These are phyloP conservation scores for Pollenia labialis DNA, from an alignment of 2,888 invertebrate genomes.

Conservation along the genomic window DNA sequence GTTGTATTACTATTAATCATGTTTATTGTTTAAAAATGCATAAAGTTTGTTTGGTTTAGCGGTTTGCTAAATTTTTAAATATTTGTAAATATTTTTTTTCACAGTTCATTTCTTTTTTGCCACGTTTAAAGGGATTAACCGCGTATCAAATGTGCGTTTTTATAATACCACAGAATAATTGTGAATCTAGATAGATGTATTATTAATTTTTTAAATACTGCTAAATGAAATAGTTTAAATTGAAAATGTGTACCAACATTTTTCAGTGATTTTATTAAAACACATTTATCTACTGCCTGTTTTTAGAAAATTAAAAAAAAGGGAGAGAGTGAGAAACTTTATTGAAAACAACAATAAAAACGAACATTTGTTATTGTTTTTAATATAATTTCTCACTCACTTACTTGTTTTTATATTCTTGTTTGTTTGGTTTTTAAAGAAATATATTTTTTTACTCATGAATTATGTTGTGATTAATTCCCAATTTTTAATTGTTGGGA, in stretches of 20 bases:
- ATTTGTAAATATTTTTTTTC: slow-evolving; percentile 28
- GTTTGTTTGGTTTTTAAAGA: no score
- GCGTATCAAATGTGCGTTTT: slow-evolving; percentile 57
- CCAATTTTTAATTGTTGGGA: no score
- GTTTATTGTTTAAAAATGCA: slow-evolving; percentile 72
- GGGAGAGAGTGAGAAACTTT: no score
- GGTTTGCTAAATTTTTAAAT: slow-evolving; percentile 56
- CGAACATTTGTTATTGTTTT: no score
- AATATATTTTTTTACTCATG: no score
- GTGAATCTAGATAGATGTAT: not conserved
- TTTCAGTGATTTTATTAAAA: no score
- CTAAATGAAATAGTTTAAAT: slow-evolving; percentile 21
- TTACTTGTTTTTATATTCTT: no score
- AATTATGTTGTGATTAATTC: no score
- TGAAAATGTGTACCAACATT: not conserved
- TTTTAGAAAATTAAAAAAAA: no score
- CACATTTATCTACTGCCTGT: no score
- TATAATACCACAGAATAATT: slow-evolving; percentile 40
- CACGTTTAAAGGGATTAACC: slow-evolving; percentile 60
- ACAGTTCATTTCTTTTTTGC: slow-evolving; percentile 26
- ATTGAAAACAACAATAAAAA: no score
- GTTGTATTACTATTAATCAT: slow-evolving; percentile 61
- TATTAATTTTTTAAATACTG: not conserved
- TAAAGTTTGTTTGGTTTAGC: slow-evolving; percentile 65
- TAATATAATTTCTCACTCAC: no score